phyloP scores from a whole-genome alignment of 2,888 invertebrate genomes.

The Macaria notata region DNA sequence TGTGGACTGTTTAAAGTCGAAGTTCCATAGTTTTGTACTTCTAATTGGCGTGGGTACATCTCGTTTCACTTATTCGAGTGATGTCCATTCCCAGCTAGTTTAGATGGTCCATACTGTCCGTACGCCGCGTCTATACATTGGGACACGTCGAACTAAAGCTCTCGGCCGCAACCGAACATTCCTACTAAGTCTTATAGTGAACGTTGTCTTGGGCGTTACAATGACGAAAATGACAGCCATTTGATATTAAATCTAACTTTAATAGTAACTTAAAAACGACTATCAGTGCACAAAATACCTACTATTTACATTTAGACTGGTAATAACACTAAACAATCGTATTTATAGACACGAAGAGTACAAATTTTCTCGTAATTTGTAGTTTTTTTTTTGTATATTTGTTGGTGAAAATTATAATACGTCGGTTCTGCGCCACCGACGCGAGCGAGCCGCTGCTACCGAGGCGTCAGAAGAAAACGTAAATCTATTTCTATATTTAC shows the following conservation, averaged over 20 bases:
- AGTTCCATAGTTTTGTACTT: too few species aligned
- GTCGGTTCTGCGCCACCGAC: slow-evolving; percentile 49
- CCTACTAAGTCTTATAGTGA: slow-evolving; percentile 55
- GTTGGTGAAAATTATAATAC: slow-evolving; percentile 46
- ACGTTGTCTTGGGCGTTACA: slow-evolving; percentile 55
- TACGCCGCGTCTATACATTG: slow-evolving; percentile 25
- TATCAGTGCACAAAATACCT: slow-evolving; percentile 76
- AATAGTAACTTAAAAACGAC: slow-evolving; percentile 66
- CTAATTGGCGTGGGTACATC: too few species aligned
- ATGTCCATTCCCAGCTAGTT: too few species aligned
- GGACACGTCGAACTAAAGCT: slow-evolving; percentile 43
- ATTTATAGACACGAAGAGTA: slow-evolving; percentile 52
- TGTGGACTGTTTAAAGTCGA: neutral
- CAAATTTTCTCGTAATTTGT: slow-evolving; percentile 56
- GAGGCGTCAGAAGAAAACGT: slow-evolving; percentile 2
- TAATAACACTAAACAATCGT: slow-evolving; percentile 48
- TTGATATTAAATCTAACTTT: slow-evolving; percentile 59
- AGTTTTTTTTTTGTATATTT: slow-evolving; percentile 55
- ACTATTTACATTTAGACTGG: slow-evolving; percentile 70
- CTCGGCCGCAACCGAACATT: slow-evolving; percentile 47
- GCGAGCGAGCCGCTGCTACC: slow-evolving; percentile 21
- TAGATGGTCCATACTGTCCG: slow-evolving; percentile 5
- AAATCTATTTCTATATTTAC: slow-evolving; percentile 31
- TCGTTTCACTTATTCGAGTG: too few species aligned
- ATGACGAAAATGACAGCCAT: slow-evolving; percentile 70